phyloP scores from a whole-genome alignment of 2,113 vertebrate species.

The Macrotis lagotis region DNA sequence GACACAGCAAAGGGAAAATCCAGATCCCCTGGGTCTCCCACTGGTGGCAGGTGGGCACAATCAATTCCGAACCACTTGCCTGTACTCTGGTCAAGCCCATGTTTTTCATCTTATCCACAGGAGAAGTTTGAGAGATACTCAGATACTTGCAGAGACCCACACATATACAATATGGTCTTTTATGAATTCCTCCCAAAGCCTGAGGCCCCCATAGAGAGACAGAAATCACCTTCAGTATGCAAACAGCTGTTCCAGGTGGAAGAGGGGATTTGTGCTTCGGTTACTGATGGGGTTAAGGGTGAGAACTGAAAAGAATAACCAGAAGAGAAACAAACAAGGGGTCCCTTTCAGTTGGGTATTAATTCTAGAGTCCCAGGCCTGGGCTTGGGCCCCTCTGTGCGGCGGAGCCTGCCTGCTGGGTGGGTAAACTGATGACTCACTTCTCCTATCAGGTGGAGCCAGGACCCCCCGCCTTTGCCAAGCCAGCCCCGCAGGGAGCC shows the following conservation, averaged over 20 bases:
- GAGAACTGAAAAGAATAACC: constrained; percentile 29
- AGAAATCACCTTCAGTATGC: constrained; percentile 6
- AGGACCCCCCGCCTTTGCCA: constrained; percentile 82
- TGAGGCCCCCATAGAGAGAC: constrained; percentile 1
- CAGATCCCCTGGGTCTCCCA: not conserved
- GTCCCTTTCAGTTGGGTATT: constrained; percentile 79
- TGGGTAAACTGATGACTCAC: constrained; percentile 89
- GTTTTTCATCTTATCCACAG: not conserved
- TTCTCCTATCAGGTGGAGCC: constrained; percentile 88
- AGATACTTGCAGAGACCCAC: too few species aligned
- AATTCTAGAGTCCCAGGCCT: constrained; percentile 79
- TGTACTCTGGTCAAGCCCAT: not conserved
- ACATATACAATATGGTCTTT: not conserved
- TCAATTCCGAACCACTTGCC: not conserved
- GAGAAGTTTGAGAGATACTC: not conserved
- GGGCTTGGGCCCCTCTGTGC: constrained; percentile 71
- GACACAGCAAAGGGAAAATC: not conserved
- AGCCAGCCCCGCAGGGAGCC: constrained; percentile 86
- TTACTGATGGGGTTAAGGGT: constrained; percentile 52
- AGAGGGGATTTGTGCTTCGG: constrained; percentile 43
- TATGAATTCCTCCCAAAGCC: constrained; percentile 12
- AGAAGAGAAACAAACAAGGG: constrained; percentile 70
- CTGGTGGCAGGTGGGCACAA: not conserved
- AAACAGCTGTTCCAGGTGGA: constrained; percentile 1
- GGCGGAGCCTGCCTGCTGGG: constrained; percentile 85